phyloP scores from a whole-genome alignment of 1,140 invertebrate genomes.

The Mizuhopecten yessoensis region DNA sequence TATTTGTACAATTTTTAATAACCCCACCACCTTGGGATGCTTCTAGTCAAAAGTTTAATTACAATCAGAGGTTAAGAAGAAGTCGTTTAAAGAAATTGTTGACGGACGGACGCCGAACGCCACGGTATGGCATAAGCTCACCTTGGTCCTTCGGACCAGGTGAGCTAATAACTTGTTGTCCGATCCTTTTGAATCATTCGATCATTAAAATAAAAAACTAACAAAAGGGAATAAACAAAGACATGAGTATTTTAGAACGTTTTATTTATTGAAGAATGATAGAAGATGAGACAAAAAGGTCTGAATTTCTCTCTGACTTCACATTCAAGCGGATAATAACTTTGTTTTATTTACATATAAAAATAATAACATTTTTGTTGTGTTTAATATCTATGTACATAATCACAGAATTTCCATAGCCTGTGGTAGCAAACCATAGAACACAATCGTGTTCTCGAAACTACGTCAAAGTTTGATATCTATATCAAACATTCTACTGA shows the following conservation, averaged over 20 bases:
- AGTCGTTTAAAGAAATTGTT: no score
- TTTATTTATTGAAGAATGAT: constrained; percentile 7
- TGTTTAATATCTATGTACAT: not conserved
- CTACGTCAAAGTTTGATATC: not conserved
- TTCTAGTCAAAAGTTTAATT: no score
- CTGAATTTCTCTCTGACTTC: constrained; percentile 33
- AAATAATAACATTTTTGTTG: not conserved
- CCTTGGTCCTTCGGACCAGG: no score
- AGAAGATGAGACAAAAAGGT: not conserved
- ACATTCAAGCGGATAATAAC: not conserved
- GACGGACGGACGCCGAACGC: no score
- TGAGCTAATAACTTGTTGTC: no score
- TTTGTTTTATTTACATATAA: not conserved
- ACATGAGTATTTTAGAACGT: not conserved
- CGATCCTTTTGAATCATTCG: no score
- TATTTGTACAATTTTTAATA: no score
- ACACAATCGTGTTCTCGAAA: not conserved
- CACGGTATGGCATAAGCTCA: no score
- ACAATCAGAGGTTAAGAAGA: no score
- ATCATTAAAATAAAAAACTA: not conserved
- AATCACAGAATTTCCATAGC: not conserved
- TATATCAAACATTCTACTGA: not conserved
- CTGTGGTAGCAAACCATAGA: not conserved
- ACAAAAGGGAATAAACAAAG: not conserved
- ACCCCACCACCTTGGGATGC: no score